These are phyloP conservation scores for Sinonovacula constricta DNA, from an alignment of 1,140 invertebrate genomes.

Conservation along the genomic window DNA sequence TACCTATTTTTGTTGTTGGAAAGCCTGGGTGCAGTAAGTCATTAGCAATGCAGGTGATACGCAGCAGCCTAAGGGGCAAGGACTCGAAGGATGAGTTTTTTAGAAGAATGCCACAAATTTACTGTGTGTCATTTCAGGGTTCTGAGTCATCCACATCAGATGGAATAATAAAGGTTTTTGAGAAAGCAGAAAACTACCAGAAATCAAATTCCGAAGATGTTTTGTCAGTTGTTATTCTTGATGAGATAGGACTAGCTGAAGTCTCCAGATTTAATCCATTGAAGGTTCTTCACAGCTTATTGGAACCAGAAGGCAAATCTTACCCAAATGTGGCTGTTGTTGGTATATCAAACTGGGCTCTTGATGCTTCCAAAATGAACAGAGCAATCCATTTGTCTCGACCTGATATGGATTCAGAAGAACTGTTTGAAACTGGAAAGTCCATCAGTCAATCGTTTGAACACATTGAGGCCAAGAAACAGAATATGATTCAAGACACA, in stretches of 20 bases:
- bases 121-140: constrained; percentile 64
- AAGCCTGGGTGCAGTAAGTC: constrained; percentile 74
- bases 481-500: too few species aligned
- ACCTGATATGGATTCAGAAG: constrained; percentile 57
- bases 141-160: constrained; percentile 62
- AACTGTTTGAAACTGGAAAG: constrained; percentile 32
- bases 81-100: constrained; percentile 60
- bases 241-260: constrained; percentile 67
- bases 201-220: constrained; percentile 51
- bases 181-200: constrained; percentile 58
- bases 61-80: constrained; percentile 63
- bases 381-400: constrained; percentile 63
- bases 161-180: constrained; percentile 60
- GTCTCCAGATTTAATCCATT: constrained; percentile 54
- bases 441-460: constrained; percentile 47
- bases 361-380: constrained; percentile 70
- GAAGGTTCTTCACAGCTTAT: constrained; percentile 58
- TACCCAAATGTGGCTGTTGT: constrained; percentile 60
- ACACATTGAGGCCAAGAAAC: neutral
- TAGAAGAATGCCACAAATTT: constrained; percentile 60
- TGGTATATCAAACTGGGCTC: constrained; percentile 69
- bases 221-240: constrained; percentile 61
- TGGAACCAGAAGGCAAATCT: constrained; percentile 53
- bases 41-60: constrained; percentile 65
- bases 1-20: constrained; percentile 71